A percentile compares a stretch with the other conserved stretches of the same genome.
phyloP scores from a whole-genome alignment of 2,888 invertebrate species.

The Oithona nana region DNA sequence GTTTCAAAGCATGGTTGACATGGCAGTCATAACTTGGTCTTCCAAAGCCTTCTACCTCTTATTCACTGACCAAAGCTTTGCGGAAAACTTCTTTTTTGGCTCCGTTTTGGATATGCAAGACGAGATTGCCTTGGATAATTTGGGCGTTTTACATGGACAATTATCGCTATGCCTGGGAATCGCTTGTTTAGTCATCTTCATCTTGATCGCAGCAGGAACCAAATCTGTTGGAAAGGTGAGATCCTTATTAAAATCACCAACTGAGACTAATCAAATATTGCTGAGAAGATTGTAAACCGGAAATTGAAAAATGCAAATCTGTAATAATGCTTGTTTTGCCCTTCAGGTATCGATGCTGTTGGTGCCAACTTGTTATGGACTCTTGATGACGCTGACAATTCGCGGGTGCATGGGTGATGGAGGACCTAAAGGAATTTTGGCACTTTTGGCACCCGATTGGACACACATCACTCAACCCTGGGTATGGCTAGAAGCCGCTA shows the following conservation, averaged over 20 bases:
- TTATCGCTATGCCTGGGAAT: slow-evolving; percentile 2
- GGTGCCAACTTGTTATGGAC: background rate
- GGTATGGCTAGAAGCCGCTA: slow-evolving; percentile 11
- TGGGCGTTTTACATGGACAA: slow-evolving; percentile 6
- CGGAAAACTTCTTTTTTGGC: background rate
- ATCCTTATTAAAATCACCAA: background rate
- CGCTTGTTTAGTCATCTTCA: background rate
- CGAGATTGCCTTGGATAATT: background rate
- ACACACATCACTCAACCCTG: background rate
- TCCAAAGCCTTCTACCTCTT: background rate
- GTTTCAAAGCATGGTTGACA: slow-evolving; percentile 1
- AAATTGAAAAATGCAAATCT: too few species aligned
- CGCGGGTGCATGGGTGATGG: slow-evolving; percentile 8
- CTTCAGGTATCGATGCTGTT: slow-evolving; percentile 1
- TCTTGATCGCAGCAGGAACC: background rate
- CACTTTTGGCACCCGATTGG: slow-evolving; percentile 10
- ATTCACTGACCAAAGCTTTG: background rate
- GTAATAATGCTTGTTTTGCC: background rate
- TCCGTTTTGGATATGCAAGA: background rate
- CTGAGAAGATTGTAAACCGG: too few species aligned
- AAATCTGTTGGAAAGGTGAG: background rate
- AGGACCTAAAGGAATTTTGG: background rate
- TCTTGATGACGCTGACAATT: slow-evolving; percentile 9
- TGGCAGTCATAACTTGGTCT: slow-evolving; percentile 3
- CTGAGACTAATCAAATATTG: too few species aligned